Base-by-base conservation (phyloP, 2,888 invertebrate genomes). In the Oscheius sp. region DNA sequence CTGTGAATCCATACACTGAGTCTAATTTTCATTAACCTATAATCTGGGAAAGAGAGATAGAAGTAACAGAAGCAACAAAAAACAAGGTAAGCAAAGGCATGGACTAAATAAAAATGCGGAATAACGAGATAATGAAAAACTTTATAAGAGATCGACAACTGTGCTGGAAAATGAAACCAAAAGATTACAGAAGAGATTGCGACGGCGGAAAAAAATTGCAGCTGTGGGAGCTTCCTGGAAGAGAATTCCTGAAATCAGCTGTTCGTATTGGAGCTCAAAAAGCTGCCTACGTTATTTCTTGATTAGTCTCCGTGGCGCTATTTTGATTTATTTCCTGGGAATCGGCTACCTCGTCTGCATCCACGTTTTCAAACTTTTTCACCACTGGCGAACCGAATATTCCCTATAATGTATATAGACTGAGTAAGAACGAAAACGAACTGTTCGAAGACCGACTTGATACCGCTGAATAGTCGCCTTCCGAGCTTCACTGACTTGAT, bases 321-420 rank as follows among this genome's bases (percentile, higher is more conserved):
- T 42, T 42, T 42, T 42, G 53, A 29, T 29, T 32, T 21, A 57
- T 29, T 57, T 57, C 57, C 33, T 57, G 57, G 9, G 57, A 57
- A 57, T 60, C 60, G 35, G 37, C 73, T 21, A 63, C 59, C 4
- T 47, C 70, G 13, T 73, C 75, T 35, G 73, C 77, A 48, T 75
- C 75, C n/a, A 65, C 59, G 50, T 73, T 73, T 0, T 11, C 48
- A 62, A 78, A 78, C 57, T 73, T 78, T 13, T 33, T 78, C 4
- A 76, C 50, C 4, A 35, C n/a, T 3, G 78, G 76, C 29, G 76
- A 75, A 29, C 60, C 79, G 10, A 29, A n/a, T 2, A 75, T 70
- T 4, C 76, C 75, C 72, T 72, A 51, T 2, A 60, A 62, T 37
- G 2, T n/a, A 58, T 10, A 35, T 7, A 58, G 33, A 58, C 4